Conservation (phyloP, 2,888 invertebrate species). For the Seladonia tumulorum region DNA sequence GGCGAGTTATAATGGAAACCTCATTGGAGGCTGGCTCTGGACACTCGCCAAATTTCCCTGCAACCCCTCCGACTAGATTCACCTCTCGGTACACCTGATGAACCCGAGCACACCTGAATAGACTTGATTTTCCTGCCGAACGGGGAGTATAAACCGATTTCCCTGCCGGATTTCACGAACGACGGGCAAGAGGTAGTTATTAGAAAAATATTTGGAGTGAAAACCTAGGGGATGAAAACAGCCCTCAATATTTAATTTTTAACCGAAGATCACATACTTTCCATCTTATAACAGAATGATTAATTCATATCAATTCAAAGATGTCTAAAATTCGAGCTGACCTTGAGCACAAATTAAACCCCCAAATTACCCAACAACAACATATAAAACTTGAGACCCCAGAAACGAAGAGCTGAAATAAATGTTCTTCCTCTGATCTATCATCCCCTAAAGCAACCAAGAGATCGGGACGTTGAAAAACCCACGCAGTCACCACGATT, state of each 20-base stretch:
- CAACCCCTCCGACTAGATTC: neutral
- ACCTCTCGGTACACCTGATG: neutral
- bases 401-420: no score
- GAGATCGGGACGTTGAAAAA: neutral
- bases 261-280: no score
- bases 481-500: neutral
- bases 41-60: constrained; percentile 44
- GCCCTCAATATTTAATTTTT: no score
- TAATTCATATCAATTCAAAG: no score
- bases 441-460: neutral
- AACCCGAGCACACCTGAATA: neutral
- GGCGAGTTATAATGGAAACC: constrained; percentile 48
- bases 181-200: neutral
- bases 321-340: no score
- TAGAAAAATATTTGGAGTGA: no score
- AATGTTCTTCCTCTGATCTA: no score
- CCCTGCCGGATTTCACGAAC: neutral
- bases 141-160: neutral
- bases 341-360: no score
- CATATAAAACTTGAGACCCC: no score
- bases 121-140: neutral
- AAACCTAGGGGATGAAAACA: neutral
- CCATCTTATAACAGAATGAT: no score
- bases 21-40: constrained; percentile 42
- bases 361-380: no score